Conservation (phyloP, 2,888 invertebrate genomes). For the Ectemnius cavifrons region DNA sequence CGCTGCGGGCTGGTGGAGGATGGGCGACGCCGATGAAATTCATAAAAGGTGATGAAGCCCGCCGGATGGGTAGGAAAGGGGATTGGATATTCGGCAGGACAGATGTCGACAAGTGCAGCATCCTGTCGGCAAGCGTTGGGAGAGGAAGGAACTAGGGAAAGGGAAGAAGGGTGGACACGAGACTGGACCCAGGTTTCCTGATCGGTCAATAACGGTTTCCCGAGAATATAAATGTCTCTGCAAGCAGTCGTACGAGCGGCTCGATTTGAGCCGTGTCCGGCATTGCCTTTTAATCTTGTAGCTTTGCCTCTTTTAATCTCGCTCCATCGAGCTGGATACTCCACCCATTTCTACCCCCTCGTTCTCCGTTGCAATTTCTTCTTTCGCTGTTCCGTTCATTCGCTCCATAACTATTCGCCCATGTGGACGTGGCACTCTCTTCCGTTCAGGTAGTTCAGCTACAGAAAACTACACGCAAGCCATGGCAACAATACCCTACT, state of each 20-base stretch:
- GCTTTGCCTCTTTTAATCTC: constrained; percentile 70
- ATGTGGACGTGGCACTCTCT: too few species aligned
- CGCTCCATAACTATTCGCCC: too few species aligned
- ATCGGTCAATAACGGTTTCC: constrained; percentile 66
- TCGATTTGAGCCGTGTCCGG: constrained; percentile 53
- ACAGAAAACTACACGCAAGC: too few species aligned
- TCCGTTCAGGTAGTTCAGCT: too few species aligned
- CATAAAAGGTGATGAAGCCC: constrained; percentile 1
- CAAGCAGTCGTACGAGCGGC: constrained; percentile 41
- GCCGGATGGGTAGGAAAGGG: not conserved
- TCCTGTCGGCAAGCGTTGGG: not conserved
- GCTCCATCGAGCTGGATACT: constrained; percentile 58
- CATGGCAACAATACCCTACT: too few species aligned
- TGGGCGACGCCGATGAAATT: not conserved
- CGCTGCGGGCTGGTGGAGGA: not conserved
- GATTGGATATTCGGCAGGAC: constrained; percentile 16
- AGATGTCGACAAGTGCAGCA: constrained; percentile 25
- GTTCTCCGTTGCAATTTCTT: constrained; percentile 57
- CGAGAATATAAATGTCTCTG: constrained; percentile 68
- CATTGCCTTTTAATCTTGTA: constrained; percentile 70
- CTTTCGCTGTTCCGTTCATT: constrained; percentile 48
- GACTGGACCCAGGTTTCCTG: constrained; percentile 43
- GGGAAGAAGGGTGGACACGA: constrained; percentile 21
- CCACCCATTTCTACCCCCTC: constrained; percentile 16
- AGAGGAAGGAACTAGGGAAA: constrained; percentile 21